Conservation (phyloP, 2,888 invertebrate genomes). For the Drosophila hamatofila region DNA sequence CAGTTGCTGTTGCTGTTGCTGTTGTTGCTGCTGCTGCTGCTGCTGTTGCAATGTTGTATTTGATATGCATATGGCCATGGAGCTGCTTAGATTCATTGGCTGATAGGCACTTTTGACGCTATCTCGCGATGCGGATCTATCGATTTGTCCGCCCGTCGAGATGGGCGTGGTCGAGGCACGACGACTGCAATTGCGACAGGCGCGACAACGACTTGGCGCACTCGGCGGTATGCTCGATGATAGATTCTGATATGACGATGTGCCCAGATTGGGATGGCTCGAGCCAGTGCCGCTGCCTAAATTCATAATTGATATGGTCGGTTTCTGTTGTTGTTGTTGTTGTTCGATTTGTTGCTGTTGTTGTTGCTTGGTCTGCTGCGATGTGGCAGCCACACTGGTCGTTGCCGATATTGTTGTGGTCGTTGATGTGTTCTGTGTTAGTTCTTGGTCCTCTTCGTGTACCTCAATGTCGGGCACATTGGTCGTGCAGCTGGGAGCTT, state of each 20-base stretch:
- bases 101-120: slow-evolving; percentile 90
- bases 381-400: slow-evolving; percentile 39
- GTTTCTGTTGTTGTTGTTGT: slow-evolving; percentile 86
- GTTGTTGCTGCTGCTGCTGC: slow-evolving; percentile 75
- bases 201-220: slow-evolving; percentile 87
- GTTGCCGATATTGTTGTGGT: slow-evolving; percentile 60
- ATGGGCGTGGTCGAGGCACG: slow-evolving; percentile 93
- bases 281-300: slow-evolving; percentile 56
- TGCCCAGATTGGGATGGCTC: slow-evolving; percentile 76
- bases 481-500: slow-evolving; percentile 15
- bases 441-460: slow-evolving; percentile 83
- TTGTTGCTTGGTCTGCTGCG: slow-evolving; percentile 85
- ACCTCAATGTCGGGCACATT: slow-evolving; percentile 86
- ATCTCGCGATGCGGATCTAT: slow-evolving; percentile 93
- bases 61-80: slow-evolving; percentile 79
- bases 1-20: slow-evolving; percentile 66
- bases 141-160: slow-evolving; percentile 89
- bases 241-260: slow-evolving; percentile 86
- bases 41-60: slow-evolving; percentile 68
- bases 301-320: slow-evolving; percentile 86
- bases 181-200: slow-evolving; percentile 90
- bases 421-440: slow-evolving; percentile 64
- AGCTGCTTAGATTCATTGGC: slow-evolving; percentile 85
- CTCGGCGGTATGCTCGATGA: slow-evolving; percentile 85
- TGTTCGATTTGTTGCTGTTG: slow-evolving; percentile 51